Evolutionary conservation across 2,113 vertebrate species (phyloP).

Genomic region (Microtus ochrogaster): DNA sequence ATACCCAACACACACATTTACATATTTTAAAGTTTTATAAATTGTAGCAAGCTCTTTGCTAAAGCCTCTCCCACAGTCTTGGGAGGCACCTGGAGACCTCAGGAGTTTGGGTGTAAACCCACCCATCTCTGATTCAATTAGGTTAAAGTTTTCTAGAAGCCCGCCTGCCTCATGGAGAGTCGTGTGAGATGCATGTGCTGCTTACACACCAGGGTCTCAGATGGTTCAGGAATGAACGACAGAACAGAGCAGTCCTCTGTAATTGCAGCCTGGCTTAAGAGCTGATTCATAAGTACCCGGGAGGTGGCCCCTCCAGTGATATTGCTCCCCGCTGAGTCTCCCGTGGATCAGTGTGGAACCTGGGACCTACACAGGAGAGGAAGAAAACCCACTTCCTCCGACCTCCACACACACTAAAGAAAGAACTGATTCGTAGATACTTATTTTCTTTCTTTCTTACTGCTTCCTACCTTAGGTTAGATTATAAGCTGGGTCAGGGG

Average conservation of each 20-base stretch:
- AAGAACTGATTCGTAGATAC: not conserved
- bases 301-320: not conserved
- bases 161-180: not conserved
- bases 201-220: not conserved
- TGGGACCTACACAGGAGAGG: not conserved
- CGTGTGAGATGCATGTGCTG: not conserved
- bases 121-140: conserved; percentile 42
- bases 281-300: not conserved
- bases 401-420: not conserved
- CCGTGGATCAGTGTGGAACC: not conserved
- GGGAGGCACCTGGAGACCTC: not conserved
- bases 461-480: not conserved
- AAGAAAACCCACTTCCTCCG: not conserved
- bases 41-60: conserved; percentile 30
- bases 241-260: not conserved
- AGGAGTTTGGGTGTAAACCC: not conserved
- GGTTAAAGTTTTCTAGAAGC: not conserved
- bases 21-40: conserved; percentile 21
- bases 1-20: no score
- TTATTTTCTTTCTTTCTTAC: conserved; percentile 17
- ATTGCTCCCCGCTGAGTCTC: not conserved
- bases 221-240: not conserved
- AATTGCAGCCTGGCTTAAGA: not conserved
- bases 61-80: not conserved
- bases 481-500: not conserved